Conservation (phyloP, 2,888 invertebrate species). For the Nomada goodeniana region DNA sequence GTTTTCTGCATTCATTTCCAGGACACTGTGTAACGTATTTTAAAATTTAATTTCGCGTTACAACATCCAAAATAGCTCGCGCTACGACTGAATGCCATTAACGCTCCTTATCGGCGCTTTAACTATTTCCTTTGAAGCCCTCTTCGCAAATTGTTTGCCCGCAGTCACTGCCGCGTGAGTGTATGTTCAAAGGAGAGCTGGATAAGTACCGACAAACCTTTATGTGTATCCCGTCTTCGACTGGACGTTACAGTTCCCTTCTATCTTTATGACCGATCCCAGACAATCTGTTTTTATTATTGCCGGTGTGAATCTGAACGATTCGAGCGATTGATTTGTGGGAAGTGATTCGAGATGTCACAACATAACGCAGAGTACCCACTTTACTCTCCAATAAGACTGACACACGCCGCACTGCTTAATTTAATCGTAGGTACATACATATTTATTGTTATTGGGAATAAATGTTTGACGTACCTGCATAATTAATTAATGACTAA, state of each 20-base stretch:
- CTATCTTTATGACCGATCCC: slow-evolving; percentile 23
- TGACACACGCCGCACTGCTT: no score
- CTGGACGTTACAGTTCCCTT: slow-evolving; percentile 10
- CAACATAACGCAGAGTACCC: no score
- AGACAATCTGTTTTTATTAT: slow-evolving; percentile 9
- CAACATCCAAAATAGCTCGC: slow-evolving; percentile 56
- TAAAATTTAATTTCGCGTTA: slow-evolving; percentile 43
- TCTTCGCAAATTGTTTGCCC: slow-evolving; percentile 62
- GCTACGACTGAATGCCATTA: slow-evolving; percentile 71
- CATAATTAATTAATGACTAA: no score
- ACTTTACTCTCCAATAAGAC: no score
- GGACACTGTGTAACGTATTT: slow-evolving; percentile 2
- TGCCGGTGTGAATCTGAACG: slow-evolving; percentile 1
- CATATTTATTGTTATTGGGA: no score
- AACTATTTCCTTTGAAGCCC: slow-evolving; percentile 69
- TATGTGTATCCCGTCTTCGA: slow-evolving; percentile 42
- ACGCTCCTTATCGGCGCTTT: slow-evolving; percentile 57
- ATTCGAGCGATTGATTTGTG: not conserved
- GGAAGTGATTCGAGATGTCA: not conserved
- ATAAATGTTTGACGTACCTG: no score
- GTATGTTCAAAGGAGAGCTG: slow-evolving; percentile 59
- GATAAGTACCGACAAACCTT: slow-evolving; percentile 55
- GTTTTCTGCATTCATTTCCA: not conserved
- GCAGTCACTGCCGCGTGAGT: slow-evolving; percentile 55
- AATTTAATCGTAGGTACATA: no score